These are phyloP conservation scores for Formicarius rufipectus DNA, from an alignment of 2,113 vertebrate genomes.

Conservation along the genomic window DNA sequence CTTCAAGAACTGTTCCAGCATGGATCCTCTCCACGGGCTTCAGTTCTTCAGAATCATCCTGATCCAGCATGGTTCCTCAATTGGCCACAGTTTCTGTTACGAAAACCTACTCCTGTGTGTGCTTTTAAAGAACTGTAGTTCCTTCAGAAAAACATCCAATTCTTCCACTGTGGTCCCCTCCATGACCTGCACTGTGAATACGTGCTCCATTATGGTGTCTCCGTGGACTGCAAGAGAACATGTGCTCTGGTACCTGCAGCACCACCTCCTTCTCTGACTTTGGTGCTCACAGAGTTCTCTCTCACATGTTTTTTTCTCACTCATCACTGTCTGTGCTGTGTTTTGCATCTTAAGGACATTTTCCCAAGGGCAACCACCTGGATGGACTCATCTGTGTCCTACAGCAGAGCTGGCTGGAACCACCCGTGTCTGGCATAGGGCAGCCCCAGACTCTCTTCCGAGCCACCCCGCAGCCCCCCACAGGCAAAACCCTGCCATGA, in stretches of 20 bases:
- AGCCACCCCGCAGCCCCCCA: neutral
- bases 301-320: neutral
- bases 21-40: neutral
- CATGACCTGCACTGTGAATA: neutral
- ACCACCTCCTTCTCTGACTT: neutral
- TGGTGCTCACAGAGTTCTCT: neutral
- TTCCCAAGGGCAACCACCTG: neutral
- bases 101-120: neutral
- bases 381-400: neutral
- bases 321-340: neutral
- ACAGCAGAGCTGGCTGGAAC: neutral
- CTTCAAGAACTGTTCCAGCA: neutral
- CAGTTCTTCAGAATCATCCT: neutral
- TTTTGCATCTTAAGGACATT: neutral
- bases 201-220: neutral
- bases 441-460: neutral
- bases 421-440: neutral
- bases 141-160: neutral
- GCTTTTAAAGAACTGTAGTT: neutral
- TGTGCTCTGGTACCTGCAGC: neutral
- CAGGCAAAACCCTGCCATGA: neutral
- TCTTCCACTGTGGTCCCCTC: neutral
- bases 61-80: neutral
- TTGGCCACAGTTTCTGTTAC: neutral
- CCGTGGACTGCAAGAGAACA: neutral